These are phyloP conservation scores for Lumbricus terrestris DNA, from an alignment of 2,888 invertebrate genomes.

Conservation along the genomic window DNA sequence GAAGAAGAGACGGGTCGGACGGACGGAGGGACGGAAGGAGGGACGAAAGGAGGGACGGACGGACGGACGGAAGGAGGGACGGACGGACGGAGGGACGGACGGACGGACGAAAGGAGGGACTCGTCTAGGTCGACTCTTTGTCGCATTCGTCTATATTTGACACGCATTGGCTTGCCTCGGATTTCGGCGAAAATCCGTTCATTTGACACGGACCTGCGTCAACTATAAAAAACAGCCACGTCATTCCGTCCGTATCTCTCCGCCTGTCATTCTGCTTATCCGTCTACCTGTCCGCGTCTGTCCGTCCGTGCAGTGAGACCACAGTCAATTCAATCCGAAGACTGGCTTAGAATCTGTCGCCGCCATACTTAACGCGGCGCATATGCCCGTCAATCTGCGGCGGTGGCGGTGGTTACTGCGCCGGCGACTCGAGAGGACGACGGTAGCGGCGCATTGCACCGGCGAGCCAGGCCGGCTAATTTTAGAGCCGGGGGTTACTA, in stretches of 20 bases:
- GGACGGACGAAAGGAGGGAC: too few species aligned
- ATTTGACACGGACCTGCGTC: neutral
- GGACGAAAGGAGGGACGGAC: neutral
- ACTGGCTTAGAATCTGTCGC: neutral
- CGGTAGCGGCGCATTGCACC: neutral
- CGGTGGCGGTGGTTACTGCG: neutral
- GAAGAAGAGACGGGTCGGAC: neutral
- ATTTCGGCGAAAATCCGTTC: neutral
- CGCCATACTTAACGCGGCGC: neutral
- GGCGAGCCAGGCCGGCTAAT: neutral
- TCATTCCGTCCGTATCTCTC: conserved; percentile 15
- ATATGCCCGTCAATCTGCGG: neutral
- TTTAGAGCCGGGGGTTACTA: neutral
- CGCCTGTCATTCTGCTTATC: neutral
- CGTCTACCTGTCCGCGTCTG: neutral
- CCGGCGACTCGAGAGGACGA: neutral
- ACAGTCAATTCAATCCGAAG: neutral
- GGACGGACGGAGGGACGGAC: neutral
- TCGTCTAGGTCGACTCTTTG: neutral
- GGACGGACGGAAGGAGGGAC: neutral
- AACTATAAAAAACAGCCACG: neutral
- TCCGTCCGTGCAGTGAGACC: neutral
- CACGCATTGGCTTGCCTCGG: neutral
- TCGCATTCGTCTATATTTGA: neutral
- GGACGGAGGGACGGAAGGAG: neutral